A percentile compares a stretch with the other conserved stretches of the same genome.
phyloP scores from a whole-genome alignment of 1,140 invertebrate genomes.

The Tigriopus japonicus region DNA sequence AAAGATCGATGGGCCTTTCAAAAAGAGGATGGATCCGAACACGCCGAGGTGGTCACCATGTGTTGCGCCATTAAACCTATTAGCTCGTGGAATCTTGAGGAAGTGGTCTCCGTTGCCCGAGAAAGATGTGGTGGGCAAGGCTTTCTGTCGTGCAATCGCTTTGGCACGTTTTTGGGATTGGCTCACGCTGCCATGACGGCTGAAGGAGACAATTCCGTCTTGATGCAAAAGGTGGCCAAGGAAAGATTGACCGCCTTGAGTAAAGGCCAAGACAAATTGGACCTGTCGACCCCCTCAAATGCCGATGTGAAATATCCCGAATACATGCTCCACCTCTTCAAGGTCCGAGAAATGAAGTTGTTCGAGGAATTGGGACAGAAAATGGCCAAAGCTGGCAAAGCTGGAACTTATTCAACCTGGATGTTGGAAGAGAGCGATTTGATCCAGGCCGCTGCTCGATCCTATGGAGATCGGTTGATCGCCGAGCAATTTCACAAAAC shows the following conservation, averaged over 20 bases:
- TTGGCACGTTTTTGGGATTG: constrained; percentile 22
- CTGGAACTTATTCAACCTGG: constrained; percentile 22
- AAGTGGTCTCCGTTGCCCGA: constrained; percentile 21
- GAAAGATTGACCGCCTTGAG: constrained; percentile 5
- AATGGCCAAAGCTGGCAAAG: constrained; percentile 19
- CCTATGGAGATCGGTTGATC: constrained; percentile 22
- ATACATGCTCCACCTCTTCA: constrained; percentile 4
- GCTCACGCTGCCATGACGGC: constrained; percentile 25
- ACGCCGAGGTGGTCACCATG: constrained; percentile 24
- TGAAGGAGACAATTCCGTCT: constrained; percentile 25
- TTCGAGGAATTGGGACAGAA: constrained; percentile 9
- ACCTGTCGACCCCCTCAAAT: not conserved
- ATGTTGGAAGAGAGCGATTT: constrained; percentile 23
- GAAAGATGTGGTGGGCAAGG: constrained; percentile 25
- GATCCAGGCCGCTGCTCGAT: constrained; percentile 21
- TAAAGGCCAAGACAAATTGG: constrained; percentile 6
- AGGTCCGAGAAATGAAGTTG: constrained; percentile 6
- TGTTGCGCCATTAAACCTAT: constrained; percentile 26
- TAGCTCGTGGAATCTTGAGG: constrained; percentile 22
- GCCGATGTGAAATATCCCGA: not conserved
- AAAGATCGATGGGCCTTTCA: constrained; percentile 22
- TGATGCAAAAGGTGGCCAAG: constrained; percentile 24
- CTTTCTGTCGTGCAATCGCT: constrained; percentile 13
- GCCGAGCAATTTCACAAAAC: constrained; percentile 17
- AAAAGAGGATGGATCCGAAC: constrained; percentile 21